Evolutionary conservation across 2,888 invertebrate genomes (phyloP).

Genomic region (Lepidonotus clava): DNA sequence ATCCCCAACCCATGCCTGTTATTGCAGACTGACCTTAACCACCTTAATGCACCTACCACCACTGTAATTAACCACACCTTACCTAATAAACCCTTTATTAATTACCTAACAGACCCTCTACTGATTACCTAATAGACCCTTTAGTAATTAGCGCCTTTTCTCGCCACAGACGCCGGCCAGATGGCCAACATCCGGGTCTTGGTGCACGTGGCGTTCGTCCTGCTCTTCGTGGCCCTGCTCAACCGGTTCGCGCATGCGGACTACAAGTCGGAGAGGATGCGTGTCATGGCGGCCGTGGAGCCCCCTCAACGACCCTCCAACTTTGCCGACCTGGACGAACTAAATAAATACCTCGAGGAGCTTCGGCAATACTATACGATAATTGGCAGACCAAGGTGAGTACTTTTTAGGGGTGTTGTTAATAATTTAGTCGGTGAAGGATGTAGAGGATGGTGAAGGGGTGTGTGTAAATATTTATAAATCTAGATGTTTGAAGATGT

Average conservation of each 20-base stretch:
- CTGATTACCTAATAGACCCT: neutral
- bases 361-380: constrained; percentile 64
- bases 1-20: no score
- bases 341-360: constrained; percentile 63
- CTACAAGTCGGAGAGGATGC: constrained; percentile 49
- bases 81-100: no score
- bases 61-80: no score
- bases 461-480: no score
- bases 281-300: constrained; percentile 54
- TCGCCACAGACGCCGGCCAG: neutral
- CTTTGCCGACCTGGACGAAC: constrained; percentile 63
- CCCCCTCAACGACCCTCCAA: constrained; percentile 57
- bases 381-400: constrained; percentile 64
- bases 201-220: constrained; percentile 23
- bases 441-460: no score
- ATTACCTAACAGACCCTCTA: neutral
- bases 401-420: no score
- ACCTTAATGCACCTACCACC: no score
- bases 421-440: no score
- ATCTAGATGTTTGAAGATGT: no score
- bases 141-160: no score
- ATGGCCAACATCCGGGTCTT: constrained; percentile 44
- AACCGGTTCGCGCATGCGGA: constrained; percentile 14
- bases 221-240: constrained; percentile 19
- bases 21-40: no score